Percentiles rank a stretch among this genome's conserved stretches.
phyloP scores from a whole-genome alignment of 2,113 vertebrate genomes.

The Puma concolor region DNA sequence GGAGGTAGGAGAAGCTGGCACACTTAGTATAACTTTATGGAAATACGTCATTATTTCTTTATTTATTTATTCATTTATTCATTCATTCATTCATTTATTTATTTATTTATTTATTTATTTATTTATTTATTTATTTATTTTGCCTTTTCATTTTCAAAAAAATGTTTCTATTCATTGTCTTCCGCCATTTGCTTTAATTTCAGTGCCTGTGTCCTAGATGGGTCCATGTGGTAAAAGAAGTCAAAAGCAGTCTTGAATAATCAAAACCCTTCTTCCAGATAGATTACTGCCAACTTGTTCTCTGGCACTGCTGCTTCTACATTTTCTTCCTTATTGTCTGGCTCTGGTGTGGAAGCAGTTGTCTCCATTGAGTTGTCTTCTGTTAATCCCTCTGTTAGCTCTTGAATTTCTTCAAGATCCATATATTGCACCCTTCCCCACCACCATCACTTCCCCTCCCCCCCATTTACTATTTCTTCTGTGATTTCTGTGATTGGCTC shows the following conservation, averaged over 20 bases:
- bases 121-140: not conserved
- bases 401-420: not conserved
- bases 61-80: no score
- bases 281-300: not conserved
- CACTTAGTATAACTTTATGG: not conserved
- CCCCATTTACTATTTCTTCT: not conserved
- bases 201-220: not conserved
- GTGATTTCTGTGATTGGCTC: not conserved
- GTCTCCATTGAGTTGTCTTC: not conserved
- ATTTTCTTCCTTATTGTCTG: not conserved
- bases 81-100: not conserved
- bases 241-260: not conserved
- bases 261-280: not conserved
- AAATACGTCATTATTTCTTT: not conserved
- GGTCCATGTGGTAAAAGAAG: not conserved
- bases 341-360: not conserved
- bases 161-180: not conserved
- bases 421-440: not conserved
- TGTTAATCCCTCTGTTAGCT: not conserved
- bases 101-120: not conserved
- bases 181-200: not conserved
- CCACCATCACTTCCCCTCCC: accelerated
- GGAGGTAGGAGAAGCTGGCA: not conserved
- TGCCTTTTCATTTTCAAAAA: not conserved
- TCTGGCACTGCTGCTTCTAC: not conserved